Percentiles rank a stretch among this genome's conserved stretches.
These are phyloP conservation scores for Drosophila subsilvestris DNA, from an alignment of 2,888 invertebrate genomes.

Conservation along the genomic window DNA sequence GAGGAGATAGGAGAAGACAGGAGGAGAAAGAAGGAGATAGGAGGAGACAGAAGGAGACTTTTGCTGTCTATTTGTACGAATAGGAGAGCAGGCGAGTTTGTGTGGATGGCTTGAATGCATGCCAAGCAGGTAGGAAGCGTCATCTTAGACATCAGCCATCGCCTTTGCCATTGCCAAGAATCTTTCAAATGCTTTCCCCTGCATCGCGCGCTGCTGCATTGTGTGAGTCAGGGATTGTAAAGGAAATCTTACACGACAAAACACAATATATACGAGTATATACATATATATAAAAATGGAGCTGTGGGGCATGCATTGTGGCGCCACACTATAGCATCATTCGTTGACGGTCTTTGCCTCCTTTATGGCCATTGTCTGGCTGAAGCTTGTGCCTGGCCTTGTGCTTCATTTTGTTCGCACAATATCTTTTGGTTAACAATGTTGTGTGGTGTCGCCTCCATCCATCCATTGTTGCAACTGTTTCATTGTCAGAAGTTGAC, in stretches of 20 bases:
- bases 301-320: conserved; percentile 26
- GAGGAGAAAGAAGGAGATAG: not conserved
- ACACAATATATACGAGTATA: conserved; percentile 1
- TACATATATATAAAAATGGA: not conserved
- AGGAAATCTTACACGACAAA: conserved; percentile 10
- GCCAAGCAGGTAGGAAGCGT: conserved; percentile 8
- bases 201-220: conserved; percentile 4
- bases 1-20: conserved; percentile 6
- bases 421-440: conserved; percentile 31
- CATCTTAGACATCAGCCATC: conserved; percentile 9
- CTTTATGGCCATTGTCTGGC: conserved; percentile 39
- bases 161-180: not conserved
- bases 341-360: conserved; percentile 36
- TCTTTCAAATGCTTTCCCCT: not conserved
- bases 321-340: conserved; percentile 17
- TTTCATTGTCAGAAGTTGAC: conserved; percentile 30
- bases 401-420: conserved; percentile 38
- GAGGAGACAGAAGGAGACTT: not conserved
- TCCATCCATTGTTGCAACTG: conserved; percentile 15
- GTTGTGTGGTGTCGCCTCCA: conserved; percentile 12
- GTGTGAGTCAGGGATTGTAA: not conserved
- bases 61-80: not conserved
- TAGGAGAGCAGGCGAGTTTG: conserved; percentile 1
- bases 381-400: conserved; percentile 24
- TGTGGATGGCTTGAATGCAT: conserved; percentile 5